Conservation (phyloP, 2,113 vertebrate genomes). For the Picathartes gymnocephalus region DNA sequence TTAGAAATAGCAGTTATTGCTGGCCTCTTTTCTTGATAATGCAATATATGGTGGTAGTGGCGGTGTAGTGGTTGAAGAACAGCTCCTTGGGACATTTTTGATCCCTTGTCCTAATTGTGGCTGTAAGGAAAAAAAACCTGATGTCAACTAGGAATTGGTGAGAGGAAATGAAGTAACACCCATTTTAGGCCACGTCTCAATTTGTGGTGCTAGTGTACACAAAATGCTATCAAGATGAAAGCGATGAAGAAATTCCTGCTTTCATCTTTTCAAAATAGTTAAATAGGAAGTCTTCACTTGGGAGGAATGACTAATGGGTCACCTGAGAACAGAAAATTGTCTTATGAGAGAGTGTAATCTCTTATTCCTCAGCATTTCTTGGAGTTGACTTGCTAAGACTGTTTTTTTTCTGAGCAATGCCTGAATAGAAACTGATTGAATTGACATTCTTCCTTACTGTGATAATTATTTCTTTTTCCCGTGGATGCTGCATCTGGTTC, state of each 20-base stretch:
- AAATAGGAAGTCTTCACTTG: not conserved
- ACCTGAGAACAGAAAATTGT: constrained; percentile 3
- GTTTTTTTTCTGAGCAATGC: not conserved
- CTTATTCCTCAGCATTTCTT: not conserved
- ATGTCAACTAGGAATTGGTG: not conserved
- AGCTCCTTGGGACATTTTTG: not conserved
- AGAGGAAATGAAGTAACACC: not conserved
- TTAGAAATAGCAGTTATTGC: not conserved
- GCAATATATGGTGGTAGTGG: not conserved
- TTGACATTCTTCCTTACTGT: not conserved
- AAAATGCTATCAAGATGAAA: not conserved
- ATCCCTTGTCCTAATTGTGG: not conserved
- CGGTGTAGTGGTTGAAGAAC: not conserved
- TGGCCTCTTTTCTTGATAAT: not conserved
- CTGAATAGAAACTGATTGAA: constrained; percentile 49
- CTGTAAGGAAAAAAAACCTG: not conserved
- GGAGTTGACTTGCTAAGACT: not conserved
- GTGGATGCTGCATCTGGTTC: not conserved
- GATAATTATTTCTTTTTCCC: not conserved
- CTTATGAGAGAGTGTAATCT: not conserved
- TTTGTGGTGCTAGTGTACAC: not conserved
- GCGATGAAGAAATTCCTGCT: not conserved
- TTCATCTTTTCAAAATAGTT: not conserved
- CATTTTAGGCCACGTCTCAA: not conserved
- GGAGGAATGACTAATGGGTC: constrained; percentile 1